Evolutionary conservation across 1,140 invertebrate genomes (phyloP), one percentile per base, ranked within the genome.

Genomic region (Steinernema feltiae): DNA sequence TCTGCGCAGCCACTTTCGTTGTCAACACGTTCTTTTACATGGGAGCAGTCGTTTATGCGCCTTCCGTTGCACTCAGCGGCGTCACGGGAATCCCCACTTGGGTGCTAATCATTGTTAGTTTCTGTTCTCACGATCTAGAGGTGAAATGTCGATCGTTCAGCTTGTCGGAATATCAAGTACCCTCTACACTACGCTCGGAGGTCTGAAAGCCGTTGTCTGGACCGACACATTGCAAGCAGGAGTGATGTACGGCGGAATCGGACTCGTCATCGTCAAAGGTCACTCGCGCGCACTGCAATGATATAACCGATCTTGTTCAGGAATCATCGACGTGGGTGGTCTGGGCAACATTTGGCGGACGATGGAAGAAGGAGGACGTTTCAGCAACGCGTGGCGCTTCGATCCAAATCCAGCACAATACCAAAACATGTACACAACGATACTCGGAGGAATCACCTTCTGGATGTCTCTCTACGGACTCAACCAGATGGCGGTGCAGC

Each of bases 21-120:
- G 48, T 81, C 2, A 85, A 85, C 73, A 86, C 84, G 7, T 70
- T 85, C 1, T 70, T 86, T 32, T 85, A 85, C 41, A 85, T 85
- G 81, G 82, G 83, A 29, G 76, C 85, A 17, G 81, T 82, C 31
- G 73, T 82, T 21, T 82, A 82, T 69, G 81, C 78, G n/a, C 78
- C 77, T n/a, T 74, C 76, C 27, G 78, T 79, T 46, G 78, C 77
- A 31, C 73, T 79, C 7, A 69, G 74, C 30, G 74, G 74, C 1
- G 78, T 79, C 70, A 31, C 76, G 24, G 32, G 72, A 30, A 79
- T 79, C 32, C 29, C 35, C 69, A 75, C 70, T 31, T 79, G 73
- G 73, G 35, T 29, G 21, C 74, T 79, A 18, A 74, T 79, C 32
- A 18, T 79, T 63, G 78, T 79, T 12, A 53, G 48, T 79, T n/a